A percentile compares a stretch with the other conserved stretches of the same genome.
These are phyloP conservation scores for Peromyscus leucopus DNA, from an alignment of 2,113 vertebrate species.

Conservation along the genomic window DNA sequence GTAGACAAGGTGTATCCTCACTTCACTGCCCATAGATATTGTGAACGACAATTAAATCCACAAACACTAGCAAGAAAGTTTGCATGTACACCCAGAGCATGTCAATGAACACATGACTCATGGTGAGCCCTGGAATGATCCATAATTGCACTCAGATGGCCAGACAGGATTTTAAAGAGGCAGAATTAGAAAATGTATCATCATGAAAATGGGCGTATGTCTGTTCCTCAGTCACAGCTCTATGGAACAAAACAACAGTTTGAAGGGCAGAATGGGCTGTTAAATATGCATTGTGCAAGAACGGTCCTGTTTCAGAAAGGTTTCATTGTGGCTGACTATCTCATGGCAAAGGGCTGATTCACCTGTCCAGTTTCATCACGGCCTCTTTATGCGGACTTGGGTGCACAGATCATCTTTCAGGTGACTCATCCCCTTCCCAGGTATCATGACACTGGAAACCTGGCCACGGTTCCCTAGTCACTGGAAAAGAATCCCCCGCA, in stretches of 20 bases:
- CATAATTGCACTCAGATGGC: background rate
- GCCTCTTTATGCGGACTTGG: background rate
- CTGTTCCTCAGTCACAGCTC: background rate
- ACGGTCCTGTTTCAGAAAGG: background rate
- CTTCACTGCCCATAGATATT: background rate
- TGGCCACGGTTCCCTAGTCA: background rate
- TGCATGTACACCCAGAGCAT: background rate
- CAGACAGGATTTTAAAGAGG: background rate
- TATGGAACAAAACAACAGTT: background rate
- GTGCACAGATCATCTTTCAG: background rate
- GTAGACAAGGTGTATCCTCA: background rate
- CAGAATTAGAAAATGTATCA: constrained; percentile 11
- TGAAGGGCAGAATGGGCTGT: background rate
- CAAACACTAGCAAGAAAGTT: background rate
- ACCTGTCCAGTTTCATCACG: background rate
- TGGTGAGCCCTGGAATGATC: background rate
- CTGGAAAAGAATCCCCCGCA: background rate
- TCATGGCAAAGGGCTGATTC: background rate
- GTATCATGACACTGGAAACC: background rate
- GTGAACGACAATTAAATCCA: constrained; percentile 10
- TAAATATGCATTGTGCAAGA: background rate
- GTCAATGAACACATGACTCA: background rate
- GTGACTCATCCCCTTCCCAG: background rate
- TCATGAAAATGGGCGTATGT: background rate
- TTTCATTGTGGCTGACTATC: background rate